Base-by-base conservation (phyloP, 2,797 vertebrate species). In the Darevskia nairensis region DNA sequence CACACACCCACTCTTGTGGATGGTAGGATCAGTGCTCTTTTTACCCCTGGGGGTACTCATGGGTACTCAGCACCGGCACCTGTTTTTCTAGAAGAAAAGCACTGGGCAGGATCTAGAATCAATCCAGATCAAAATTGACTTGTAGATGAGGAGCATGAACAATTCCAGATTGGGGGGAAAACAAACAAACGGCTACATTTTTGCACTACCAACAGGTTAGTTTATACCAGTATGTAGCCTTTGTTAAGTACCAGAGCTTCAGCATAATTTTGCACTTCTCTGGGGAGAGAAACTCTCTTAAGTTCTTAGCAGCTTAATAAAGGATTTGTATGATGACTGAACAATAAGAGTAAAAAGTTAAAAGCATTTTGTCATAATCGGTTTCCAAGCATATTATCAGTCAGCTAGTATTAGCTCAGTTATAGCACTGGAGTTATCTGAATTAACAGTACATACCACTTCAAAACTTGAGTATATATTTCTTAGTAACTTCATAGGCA, bases 401-500 rank as follows among this genome's bases (percentile, higher is more conserved):
- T 0, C 19, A 66, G 13, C 79, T 80, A 55, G 44, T 71, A n/a
- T 78, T 82, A 86, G 23, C 80, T 76, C 6, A 44, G 15, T 64
- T 2, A 69, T 32, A 41, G 15, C 19, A 86, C 44, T 10, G 11
- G 44, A 87, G 80, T 89, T 3, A 83, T 82, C 55, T 83, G 0
- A 86, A 68, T 82, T 76, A 25, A 55, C n/a, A 41, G 59, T 23
- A 71, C 15, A 32, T 66, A 84, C 5, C n/a, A 77, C 13, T 6
- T 86, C 86, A 46, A 21, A 23, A 83, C 83, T 29, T 32, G 9
- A 83, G 23, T 66, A 80, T 2, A 59, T 78, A 8, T n/a, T 76
- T 41, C 77, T 89, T 79, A 1, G 80, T 59, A 86, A 75, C 46
- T n/a, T 80, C 74, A 78, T 77, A 32, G 9, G 39, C 55, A 88